Base-by-base conservation (phyloP, 2,113 vertebrate genomes). In the Barnardius zonarius region DNA sequence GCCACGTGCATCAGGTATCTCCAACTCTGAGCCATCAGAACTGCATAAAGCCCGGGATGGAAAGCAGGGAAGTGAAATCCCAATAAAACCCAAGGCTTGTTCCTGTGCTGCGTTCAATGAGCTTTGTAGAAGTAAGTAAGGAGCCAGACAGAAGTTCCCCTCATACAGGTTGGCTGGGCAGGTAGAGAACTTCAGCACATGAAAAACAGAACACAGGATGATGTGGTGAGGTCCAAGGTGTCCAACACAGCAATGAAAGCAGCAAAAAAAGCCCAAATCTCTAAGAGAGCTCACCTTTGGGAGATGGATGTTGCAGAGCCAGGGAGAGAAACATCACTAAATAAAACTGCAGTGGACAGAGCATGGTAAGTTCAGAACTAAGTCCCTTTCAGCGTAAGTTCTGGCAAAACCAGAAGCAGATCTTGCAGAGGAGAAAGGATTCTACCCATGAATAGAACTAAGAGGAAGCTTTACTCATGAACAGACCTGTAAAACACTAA, bases 301-400 rank as follows among this genome's bases (percentile, higher is more conserved):
- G 43, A 91, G 41, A 13, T 2, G 48, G 55, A 33, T 83, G 25
- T 11, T 88, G 66, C 72, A 82, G 68, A 91, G 35, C 49, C 78
- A 82, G 61, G 1, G 10, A 63, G 44, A 72, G 27, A 25, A 62
- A 7, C 0, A 3, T 5, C 48, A 37, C 25, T 3, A 33, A 37
- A 37, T 31, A 22, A 55, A 61, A 12, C 24, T 5, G 19, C 49
- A 24, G 43, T 1, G 0, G 0, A 23, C 46, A 63, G 48, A 44
- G 39, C 0, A 9, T 0, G 4, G 11, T 3, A 15, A 30, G 30
- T 33, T 33, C 54, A 33, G 18, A 55, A 55, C 54, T 20, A 55
- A 55, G 51, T 17, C 22, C 41, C 74, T 73, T 72, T 6, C 54
- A 55, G 54, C 30, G 11, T 55, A 55, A 55, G 74, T 11, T 48